Evolutionary conservation across 35 echinoderm and acorn worm species (phyloP).

Genomic region (Anneissia japonica): DNA sequence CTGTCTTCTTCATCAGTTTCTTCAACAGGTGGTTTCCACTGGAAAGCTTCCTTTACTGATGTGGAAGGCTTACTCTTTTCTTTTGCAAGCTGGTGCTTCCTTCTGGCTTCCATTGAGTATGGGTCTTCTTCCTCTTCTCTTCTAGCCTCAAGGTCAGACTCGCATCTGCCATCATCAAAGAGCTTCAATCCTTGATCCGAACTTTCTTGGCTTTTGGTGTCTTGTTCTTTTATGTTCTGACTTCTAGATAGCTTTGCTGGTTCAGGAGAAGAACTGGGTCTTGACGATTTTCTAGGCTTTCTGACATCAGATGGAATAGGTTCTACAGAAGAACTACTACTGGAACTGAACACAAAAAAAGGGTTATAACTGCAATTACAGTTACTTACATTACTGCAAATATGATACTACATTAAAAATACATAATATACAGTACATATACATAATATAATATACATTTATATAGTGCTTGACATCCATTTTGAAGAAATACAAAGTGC

Average conservation of each 20-base stretch:
- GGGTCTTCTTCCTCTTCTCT: background rate
- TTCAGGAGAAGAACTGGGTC: background rate
- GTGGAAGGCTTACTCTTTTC: constrained; percentile 9
- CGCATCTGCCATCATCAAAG: constrained; percentile 1
- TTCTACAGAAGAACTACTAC: background rate
- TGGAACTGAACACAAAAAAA: background rate
- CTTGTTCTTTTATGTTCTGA: background rate
- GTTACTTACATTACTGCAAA: too few species aligned
- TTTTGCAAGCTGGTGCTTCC: constrained; percentile 27
- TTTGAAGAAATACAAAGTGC: too few species aligned
- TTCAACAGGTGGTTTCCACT: constrained; percentile 57
- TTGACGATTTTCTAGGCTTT: background rate
- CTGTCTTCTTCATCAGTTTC: constrained; percentile 26
- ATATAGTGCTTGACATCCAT: too few species aligned
- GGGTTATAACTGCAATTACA: background rate
- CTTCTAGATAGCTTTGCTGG: background rate
- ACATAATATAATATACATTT: too few species aligned
- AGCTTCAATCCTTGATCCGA: background rate
- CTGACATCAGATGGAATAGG: background rate
- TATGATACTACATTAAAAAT: too few species aligned
- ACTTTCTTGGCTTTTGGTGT: background rate
- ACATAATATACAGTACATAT: too few species aligned
- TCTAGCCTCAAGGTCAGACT: background rate
- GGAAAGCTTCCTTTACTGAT: constrained; percentile 40
- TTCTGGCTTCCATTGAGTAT: constrained; percentile 28